A percentile compares a stretch with the other conserved stretches of the same genome.
These are phyloP conservation scores for Danio albolineatus DNA, from an alignment of 2,797 vertebrate species.

Conservation along the genomic window DNA sequence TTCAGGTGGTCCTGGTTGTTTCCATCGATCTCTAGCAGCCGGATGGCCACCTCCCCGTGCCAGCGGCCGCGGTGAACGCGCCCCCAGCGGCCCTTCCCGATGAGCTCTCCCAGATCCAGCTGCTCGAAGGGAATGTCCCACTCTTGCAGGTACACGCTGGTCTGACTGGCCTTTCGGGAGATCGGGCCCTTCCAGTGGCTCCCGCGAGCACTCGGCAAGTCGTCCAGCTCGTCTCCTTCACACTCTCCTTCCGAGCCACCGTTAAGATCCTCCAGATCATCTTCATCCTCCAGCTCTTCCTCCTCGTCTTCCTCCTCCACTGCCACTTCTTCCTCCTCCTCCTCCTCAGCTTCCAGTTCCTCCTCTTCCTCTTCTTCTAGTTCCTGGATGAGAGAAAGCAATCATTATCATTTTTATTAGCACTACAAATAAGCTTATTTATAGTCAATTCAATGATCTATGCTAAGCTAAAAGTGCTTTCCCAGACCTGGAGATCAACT, in stretches of 20 bases:
- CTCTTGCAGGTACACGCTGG: conserved; percentile 82
- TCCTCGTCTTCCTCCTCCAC: conserved; percentile 56
- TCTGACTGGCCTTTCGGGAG: conserved; percentile 94
- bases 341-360: conserved; percentile 64
- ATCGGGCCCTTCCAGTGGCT: conserved; percentile 91
- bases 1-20: conserved; percentile 97
- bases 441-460: too few relatives aligned
- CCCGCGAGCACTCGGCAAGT: conserved; percentile 86
- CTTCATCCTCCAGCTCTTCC: conserved; percentile 63
- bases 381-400: conserved; percentile 29
- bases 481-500: too few relatives aligned
- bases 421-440: too few relatives aligned
- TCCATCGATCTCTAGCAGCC: conserved; percentile 87
- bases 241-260: conserved; percentile 87
- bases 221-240: conserved; percentile 90
- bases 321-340: conserved; percentile 67
- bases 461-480: too few relatives aligned
- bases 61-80: conserved; percentile 87
- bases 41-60: conserved; percentile 90
- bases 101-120: conserved; percentile 88
- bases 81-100: conserved; percentile 89
- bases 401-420: not conserved
- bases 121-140: conserved; percentile 93
- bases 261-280: conserved; percentile 75
- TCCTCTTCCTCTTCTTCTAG: conserved; percentile 73